Conservation (phyloP, 2,797 vertebrate genomes). For the Microtus agrestis region DNA sequence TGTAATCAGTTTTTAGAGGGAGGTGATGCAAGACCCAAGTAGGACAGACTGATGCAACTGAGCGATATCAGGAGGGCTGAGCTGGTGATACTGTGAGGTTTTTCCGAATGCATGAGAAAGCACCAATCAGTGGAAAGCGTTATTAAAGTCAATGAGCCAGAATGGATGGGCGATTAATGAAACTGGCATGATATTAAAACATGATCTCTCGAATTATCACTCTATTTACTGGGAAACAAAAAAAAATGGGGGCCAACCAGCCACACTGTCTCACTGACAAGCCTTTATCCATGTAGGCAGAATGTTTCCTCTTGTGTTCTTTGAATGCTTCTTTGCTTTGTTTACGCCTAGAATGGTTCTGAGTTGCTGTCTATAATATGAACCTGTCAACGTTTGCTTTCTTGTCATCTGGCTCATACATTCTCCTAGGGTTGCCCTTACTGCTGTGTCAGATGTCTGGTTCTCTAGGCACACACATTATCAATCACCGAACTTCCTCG, state of each 20-base stretch:
- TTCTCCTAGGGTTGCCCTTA: conserved; percentile 26
- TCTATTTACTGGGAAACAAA: conserved; percentile 47
- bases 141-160: conserved; percentile 63
- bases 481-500: conserved; percentile 53
- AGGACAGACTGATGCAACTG: neutral
- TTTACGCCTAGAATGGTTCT: conserved; percentile 38
- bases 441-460: conserved; percentile 36
- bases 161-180: conserved; percentile 41
- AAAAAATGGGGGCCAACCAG: neutral
- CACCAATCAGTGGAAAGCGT: neutral
- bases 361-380: conserved; percentile 27
- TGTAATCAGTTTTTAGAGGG: neutral
- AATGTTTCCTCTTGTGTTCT: conserved; percentile 19
- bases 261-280: neutral
- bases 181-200: conserved; percentile 6
- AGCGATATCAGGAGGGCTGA: conserved; percentile 14
- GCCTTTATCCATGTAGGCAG: neutral
- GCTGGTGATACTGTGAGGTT: neutral
- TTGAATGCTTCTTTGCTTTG: conserved; percentile 48
- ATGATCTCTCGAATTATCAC: conserved; percentile 28
- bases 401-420: conserved; percentile 44
- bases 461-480: conserved; percentile 51
- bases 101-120: conserved; percentile 36
- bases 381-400: conserved; percentile 56
- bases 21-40: neutral